Base-by-base conservation (phyloP, 2,797 vertebrate genomes). In the Silurus aristotelis region DNA sequence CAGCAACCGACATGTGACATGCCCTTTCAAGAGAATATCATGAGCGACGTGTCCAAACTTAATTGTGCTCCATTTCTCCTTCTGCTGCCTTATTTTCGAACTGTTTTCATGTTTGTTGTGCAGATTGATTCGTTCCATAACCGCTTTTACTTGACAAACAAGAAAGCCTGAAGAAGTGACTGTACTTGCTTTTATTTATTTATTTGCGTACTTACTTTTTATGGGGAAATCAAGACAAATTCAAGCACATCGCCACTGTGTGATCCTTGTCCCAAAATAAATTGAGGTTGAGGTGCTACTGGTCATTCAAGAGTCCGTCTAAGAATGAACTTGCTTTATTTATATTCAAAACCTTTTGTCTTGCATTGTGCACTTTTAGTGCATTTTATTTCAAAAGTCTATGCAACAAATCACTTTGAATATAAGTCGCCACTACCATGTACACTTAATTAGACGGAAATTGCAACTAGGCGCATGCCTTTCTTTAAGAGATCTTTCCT, bases 381-480 rank as follows among this genome's bases (percentile, higher is more conserved):
- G 92, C 92, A 90, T 94, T 91, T 64, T 22, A 90, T 89, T 84
- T 79, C 85, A 87, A 90, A 92, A 94, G 91, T 91, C 92, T 92
- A 93, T 91, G 93, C 94, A 94, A 94, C 93, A 89, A 90, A 93
- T 94, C 93, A 94, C 92, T 91, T 94, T 91, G 92, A 93, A 92
- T 93, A 93, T 92, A 95, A 93, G 93, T 93, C 92, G 91, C 91
- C 90, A 92, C 89, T 87, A 84, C 93, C 90, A 92, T 91, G 91
- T 90, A 90, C 90, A 93, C 89, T 93, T 95, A 95, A 96, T 96
- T 95, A 95, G 92, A 94, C 91, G 92, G 90, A 93, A 93, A 94
- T 93, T 93, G 94, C 94, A 94, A 95, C 94, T 93, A 94, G 93
- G 91, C 91, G 87, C 90, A 89, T 90, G 91, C 87, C 91, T 84